A percentile compares a stretch with the other conserved stretches of the same genome.
Conservation (phyloP, 2,797 vertebrate genomes). For the Nannoperca australis region DNA sequence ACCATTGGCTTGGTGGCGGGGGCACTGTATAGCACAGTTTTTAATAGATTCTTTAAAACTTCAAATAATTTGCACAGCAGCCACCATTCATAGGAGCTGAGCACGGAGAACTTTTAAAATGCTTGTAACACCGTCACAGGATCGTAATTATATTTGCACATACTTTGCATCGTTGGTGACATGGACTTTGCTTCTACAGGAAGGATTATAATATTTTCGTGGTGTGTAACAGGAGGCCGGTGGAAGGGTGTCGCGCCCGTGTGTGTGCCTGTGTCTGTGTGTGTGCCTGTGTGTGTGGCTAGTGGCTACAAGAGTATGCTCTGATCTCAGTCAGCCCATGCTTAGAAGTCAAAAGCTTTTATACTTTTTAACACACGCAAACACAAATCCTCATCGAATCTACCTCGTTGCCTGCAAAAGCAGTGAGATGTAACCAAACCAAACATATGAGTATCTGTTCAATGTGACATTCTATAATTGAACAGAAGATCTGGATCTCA, state of each 20-base stretch:
- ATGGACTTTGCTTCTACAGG: constrained; percentile 24
- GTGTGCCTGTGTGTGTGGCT: background rate
- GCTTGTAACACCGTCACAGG: background rate
- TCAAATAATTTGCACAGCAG: background rate
- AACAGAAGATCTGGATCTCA: background rate
- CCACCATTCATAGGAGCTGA: background rate
- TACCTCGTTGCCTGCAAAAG: constrained; percentile 34
- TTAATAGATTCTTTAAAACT: background rate
- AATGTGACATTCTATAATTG: background rate
- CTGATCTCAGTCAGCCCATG: constrained; percentile 16
- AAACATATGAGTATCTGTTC: background rate
- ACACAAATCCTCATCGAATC: constrained; percentile 68
- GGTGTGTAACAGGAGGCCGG: background rate
- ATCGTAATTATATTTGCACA: background rate
- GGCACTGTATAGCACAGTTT: background rate
- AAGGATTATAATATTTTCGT: constrained; percentile 46
- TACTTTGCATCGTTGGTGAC: background rate
- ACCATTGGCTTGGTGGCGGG: no score
- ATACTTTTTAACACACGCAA: constrained; percentile 26
- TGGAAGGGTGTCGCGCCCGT: background rate
- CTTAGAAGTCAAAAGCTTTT: constrained; percentile 37
- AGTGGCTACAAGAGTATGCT: background rate
- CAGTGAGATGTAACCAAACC: constrained; percentile 26
- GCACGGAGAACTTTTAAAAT: background rate
- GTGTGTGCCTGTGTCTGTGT: background rate